Conservation (phyloP, 2,797 vertebrate genomes). For the Podargus strigoides region DNA sequence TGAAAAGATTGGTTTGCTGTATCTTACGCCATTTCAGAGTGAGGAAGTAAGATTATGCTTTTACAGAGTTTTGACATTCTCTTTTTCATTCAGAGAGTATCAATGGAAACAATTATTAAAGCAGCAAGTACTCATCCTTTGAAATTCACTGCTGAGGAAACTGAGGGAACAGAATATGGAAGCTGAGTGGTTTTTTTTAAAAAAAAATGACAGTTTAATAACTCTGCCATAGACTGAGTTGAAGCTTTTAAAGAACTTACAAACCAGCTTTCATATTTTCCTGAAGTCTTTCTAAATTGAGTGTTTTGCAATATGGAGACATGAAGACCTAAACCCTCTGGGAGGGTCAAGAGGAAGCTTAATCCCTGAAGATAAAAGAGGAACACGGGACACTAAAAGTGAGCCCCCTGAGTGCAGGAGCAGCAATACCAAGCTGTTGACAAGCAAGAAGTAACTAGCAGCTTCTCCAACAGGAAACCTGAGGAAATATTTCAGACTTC, state of each 20-base stretch:
- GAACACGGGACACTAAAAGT: not conserved
- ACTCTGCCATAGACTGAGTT: not conserved
- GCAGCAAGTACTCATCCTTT: not conserved
- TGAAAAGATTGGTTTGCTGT: not conserved
- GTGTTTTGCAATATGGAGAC: not conserved
- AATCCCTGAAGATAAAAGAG: not conserved
- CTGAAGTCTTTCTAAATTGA: not conserved
- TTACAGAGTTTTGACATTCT: not conserved
- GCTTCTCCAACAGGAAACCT: not conserved
- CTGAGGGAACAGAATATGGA: not conserved
- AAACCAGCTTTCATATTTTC: not conserved
- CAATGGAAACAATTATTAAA: not conserved
- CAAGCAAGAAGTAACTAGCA: not conserved
- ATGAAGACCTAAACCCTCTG: not conserved
- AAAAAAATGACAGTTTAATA: not conserved
- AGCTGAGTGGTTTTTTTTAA: not conserved
- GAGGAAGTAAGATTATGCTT: not conserved
- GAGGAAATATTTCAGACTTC: not conserved
- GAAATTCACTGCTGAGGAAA: not conserved
- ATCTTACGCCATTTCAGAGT: not conserved
- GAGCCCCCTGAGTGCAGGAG: not conserved
- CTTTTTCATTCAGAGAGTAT: not conserved
- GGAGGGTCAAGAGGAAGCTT: not conserved
- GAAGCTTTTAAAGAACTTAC: not conserved
- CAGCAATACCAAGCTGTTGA: not conserved